Percentiles rank a stretch among this genome's conserved stretches.
Evolutionary conservation across 2,797 vertebrate species (phyloP).

Genomic region (Mastacembelus armatus): DNA sequence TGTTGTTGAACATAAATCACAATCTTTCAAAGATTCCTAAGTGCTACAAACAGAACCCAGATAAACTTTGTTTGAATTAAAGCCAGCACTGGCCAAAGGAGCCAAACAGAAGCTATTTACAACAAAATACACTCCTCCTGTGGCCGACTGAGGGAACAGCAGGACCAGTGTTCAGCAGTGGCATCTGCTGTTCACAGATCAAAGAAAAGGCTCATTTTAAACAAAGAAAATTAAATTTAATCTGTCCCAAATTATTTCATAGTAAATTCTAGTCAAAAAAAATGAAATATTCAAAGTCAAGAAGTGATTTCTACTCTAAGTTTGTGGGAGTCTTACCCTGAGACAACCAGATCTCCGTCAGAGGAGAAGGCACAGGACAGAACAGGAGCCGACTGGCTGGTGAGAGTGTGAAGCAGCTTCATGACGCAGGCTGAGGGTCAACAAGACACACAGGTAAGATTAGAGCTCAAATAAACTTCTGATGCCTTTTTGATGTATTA

Average conservation of each 20-base stretch:
- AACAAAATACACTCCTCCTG: constrained; percentile 69
- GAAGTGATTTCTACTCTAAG: background rate
- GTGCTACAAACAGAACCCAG: constrained; percentile 16
- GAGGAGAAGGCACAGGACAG: constrained; percentile 90
- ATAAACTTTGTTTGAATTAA: constrained; percentile 42
- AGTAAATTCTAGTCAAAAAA: background rate
- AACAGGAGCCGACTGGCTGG: constrained; percentile 87
- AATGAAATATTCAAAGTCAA: constrained; percentile 13
- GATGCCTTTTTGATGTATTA: too few relatives aligned
- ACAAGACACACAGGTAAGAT: constrained; percentile 16
- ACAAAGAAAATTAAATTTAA: constrained; percentile 6
- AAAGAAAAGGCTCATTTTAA: background rate
- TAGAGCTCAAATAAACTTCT: constrained; percentile 9
- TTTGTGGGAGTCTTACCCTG: constrained; percentile 82
- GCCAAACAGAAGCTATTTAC: constrained; percentile 22
- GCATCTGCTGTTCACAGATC: constrained; percentile 45
- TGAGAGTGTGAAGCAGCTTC: constrained; percentile 82
- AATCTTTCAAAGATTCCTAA: background rate
- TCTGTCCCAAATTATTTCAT: constrained; percentile 11
- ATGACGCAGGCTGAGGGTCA: constrained; percentile 80
- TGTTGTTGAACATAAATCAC: constrained; percentile 10
- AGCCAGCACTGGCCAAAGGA: constrained; percentile 35
- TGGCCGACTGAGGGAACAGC: constrained; percentile 54
- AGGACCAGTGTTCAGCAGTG: constrained; percentile 43
- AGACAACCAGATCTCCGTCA: constrained; percentile 87